Evolutionary conservation across 37 sponge, comb jelly and placozoan genomes (phyloP).

Genomic region (Hexactinellida sp.): DNA sequence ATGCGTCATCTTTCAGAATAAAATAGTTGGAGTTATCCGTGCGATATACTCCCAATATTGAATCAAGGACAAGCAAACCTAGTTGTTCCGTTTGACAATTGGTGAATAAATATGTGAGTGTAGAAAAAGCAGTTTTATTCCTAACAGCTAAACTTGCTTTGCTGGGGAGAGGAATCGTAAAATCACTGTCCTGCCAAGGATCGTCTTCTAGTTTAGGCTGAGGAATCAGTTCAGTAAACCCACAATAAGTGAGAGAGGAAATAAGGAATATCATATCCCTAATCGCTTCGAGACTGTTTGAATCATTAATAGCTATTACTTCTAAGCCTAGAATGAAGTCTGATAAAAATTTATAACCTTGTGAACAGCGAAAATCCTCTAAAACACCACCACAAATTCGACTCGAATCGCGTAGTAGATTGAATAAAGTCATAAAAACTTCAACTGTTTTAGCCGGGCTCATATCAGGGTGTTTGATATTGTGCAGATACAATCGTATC

Average conservation of each 20-base stretch:
- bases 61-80: neutral
- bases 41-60: neutral
- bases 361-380: neutral
- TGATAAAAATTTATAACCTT: neutral
- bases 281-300: neutral
- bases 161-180: neutral
- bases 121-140: neutral
- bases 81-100: neutral
- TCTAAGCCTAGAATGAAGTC: neutral
- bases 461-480: neutral
- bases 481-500: neutral
- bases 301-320: neutral
- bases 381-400: neutral
- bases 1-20: neutral
- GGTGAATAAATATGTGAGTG: neutral
- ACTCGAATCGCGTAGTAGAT: neutral
- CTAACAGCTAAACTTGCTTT: neutral
- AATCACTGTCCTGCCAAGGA: neutral
- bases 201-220: neutral
- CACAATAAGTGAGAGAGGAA: constrained; percentile 11
- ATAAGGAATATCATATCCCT: neutral
- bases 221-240: neutral
- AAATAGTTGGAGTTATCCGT: constrained; percentile 2
- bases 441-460: neutral
- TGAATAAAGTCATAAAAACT: neutral